Percentiles rank a stretch among this genome's conserved stretches.
phyloP scores from a whole-genome alignment of 2,113 vertebrate species.

The Grantiella picta region DNA sequence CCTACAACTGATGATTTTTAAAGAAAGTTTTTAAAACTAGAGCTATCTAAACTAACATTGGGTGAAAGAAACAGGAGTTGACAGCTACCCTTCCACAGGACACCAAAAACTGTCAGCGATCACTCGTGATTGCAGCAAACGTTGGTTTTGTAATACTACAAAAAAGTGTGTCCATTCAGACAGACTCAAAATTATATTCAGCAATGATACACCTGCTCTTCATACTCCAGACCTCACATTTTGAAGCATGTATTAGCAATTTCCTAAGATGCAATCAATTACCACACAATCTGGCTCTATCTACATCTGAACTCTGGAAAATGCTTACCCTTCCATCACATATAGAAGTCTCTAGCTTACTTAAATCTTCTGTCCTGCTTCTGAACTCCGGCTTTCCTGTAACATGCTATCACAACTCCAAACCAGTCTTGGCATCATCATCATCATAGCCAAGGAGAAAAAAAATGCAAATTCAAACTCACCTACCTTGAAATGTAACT shows the following conservation, averaged over 20 bases:
- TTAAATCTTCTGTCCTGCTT: not conserved
- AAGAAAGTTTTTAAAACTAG: not conserved
- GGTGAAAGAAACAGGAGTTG: not conserved
- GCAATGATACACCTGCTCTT: not conserved
- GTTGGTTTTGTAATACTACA: not conserved
- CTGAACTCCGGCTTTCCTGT: not conserved
- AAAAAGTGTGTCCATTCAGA: not conserved
- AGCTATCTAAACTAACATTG: not conserved
- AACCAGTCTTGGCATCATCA: not conserved
- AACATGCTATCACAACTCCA: not conserved
- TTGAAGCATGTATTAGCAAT: not conserved
- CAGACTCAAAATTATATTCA: not conserved
- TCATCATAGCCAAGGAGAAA: not conserved
- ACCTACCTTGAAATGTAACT: not conserved
- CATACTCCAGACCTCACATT: not conserved
- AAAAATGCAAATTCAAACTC: not conserved
- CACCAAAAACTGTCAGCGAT: not conserved
- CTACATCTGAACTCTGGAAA: not conserved
- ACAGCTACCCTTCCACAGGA: not conserved
- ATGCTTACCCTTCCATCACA: not conserved
- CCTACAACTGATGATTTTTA: not conserved
- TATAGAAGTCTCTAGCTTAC: not conserved
- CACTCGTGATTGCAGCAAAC: not conserved
- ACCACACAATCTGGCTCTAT: not conserved
- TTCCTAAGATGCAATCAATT: not conserved